phyloP scores from a whole-genome alignment of 2,113 vertebrate genomes.

The Corydoras maculifer region DNA sequence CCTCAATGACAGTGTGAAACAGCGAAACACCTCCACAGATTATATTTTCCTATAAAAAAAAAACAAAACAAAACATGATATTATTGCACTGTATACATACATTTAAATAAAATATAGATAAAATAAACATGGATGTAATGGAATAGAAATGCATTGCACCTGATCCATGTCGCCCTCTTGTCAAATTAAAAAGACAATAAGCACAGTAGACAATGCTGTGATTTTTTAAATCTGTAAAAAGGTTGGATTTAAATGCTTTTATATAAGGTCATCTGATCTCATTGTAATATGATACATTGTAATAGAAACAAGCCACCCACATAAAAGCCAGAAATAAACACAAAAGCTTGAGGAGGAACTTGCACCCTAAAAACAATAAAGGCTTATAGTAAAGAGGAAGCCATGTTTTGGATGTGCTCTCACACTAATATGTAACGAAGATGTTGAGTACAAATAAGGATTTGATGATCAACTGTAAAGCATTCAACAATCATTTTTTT shows the following conservation, averaged over 20 bases:
- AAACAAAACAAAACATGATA: background rate
- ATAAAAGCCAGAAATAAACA: background rate
- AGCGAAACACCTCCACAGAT: constrained; percentile 53
- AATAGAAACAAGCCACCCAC: no score
- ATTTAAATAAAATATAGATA: background rate
- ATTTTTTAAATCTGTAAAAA: background rate
- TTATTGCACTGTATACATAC: background rate
- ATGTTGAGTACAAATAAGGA: background rate
- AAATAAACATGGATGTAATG: background rate
- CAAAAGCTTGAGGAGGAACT: background rate
- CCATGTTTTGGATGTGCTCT: background rate
- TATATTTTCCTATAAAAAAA: constrained; percentile 38
- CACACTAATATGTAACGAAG: background rate
- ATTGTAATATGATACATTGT: background rate
- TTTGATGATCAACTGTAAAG: background rate
- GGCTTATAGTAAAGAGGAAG: background rate
- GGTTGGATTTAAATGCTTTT: background rate
- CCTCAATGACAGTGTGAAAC: constrained; percentile 47
- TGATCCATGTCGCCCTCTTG: background rate
- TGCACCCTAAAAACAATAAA: background rate
- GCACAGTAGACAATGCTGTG: background rate
- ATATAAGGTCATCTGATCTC: background rate
- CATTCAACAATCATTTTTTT: background rate
- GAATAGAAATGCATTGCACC: background rate
- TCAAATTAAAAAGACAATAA: background rate